Evolutionary conservation across 2,888 invertebrate species (phyloP).

Genomic region (Acleris holmiana): DNA sequence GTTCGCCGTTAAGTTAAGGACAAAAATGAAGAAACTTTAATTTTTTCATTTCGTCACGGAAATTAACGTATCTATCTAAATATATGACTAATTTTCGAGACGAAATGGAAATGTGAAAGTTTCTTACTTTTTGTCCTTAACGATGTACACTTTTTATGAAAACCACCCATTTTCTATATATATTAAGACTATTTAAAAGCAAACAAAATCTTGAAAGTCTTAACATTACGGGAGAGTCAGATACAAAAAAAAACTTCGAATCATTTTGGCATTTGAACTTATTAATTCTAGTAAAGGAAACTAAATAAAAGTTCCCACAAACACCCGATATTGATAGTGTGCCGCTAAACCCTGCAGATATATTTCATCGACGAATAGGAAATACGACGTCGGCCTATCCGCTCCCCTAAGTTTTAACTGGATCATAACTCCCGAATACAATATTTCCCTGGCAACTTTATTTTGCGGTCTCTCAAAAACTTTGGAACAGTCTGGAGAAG

Average conservation of each 20-base stretch:
- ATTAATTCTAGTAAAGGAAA: constrained; percentile 1
- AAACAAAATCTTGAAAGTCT: too few relatives aligned
- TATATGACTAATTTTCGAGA: too few relatives aligned
- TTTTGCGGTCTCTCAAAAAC: constrained; percentile 22
- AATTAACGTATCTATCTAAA: too few relatives aligned
- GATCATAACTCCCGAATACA: constrained; percentile 22
- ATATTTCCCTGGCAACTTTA: constrained; percentile 24
- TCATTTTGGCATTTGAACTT: background rate
- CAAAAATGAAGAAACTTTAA: too few relatives aligned
- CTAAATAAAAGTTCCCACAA: constrained; percentile 2
- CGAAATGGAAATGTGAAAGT: too few relatives aligned
- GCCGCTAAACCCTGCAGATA: background rate
- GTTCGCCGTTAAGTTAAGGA: too few relatives aligned
- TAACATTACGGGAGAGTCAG: background rate
- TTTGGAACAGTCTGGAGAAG: constrained; percentile 31
- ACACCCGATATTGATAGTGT: background rate
- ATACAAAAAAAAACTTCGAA: background rate
- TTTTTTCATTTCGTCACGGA: too few relatives aligned
- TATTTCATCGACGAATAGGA: constrained; percentile 9
- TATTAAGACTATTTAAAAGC: too few relatives aligned
- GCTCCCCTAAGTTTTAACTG: constrained; percentile 24
- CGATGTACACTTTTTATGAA: too few relatives aligned
- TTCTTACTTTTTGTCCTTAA: too few relatives aligned
- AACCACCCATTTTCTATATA: too few relatives aligned
- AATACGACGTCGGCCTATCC: constrained; percentile 3